Evolutionary conservation across 2,797 vertebrate species (phyloP).

Genomic region (Enteromius trimaculatus): DNA sequence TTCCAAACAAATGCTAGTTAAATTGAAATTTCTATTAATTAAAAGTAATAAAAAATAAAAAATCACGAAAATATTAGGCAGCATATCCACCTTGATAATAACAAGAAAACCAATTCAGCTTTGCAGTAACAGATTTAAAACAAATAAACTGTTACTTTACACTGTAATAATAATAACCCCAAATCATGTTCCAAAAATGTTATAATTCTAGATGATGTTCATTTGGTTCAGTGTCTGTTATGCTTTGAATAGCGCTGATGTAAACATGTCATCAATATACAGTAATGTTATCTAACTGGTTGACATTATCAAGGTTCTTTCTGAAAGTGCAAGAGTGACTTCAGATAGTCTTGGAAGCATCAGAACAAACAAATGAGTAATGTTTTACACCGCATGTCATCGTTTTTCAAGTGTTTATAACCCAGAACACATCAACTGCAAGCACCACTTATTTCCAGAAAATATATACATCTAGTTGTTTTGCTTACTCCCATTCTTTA

Average conservation of each 20-base stretch:
- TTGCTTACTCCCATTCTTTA: no score
- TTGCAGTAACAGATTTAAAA: no score
- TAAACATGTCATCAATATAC: background rate
- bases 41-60: no score
- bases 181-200: background rate
- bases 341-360: background rate
- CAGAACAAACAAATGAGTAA: background rate
- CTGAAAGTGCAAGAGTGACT: background rate
- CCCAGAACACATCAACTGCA: background rate
- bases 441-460: background rate
- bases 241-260: background rate
- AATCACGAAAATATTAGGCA: no score
- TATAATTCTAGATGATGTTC: background rate
- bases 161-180: background rate
- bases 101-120: no score
- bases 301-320: slow-evolving; percentile 8
- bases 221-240: background rate
- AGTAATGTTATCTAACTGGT: background rate
- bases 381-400: background rate
- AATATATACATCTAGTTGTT: background rate
- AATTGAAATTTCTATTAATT: no score
- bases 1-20: no score
- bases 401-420: background rate
- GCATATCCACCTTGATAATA: no score
- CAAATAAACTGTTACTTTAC: no score